Evolutionary conservation across 2,113 vertebrate genomes (phyloP), one percentile per base, ranked within the genome.

Genomic region (Ochotona curzoniae): DNA sequence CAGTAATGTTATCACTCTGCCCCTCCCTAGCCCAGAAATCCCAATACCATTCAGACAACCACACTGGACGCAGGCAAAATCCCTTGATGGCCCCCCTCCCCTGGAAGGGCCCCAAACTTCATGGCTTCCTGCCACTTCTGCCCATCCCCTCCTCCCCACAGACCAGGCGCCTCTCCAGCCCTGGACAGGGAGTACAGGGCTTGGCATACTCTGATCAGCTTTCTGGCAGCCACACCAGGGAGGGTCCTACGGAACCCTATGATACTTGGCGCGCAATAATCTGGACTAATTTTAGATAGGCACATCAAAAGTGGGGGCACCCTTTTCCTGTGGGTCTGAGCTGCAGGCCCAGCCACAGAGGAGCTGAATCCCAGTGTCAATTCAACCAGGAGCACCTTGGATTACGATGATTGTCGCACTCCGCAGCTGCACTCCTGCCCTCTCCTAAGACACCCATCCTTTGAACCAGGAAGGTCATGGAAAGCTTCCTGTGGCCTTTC

Each of bases 231-330:
- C 54, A 1, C 9, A 51, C 18, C 12, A 18, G 35, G 15, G 26
- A 87, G 89, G 26, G 5, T 76, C 47, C 89, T 94, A 44, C 87
- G 89, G 32, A 91, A 89, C 61, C 26, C 57, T 32, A 8, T 64
- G 67, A 89, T 5, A 57, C 32, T 84, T 82, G 60, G 49, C 38
- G 67, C 81, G 76, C 4, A 26, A 20, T 35, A 14, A 89, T 80
- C 44, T 30, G 76, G 6, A 60, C 32, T 71, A 64, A 63, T 80
- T 76, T 96, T n/a, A 89, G 91, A 81, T 14, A 2, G 38, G 61
- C 35, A 35, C 0, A 14, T 25, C 67, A 44, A 54, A 63, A 74
- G 82, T 2, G 8, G 3, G 1, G 32, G 18, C 54, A 57, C 30
- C 20, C 64, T 47, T 63, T 63, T 47, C 87, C 66, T 30, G 15